A percentile compares a stretch with the other conserved stretches of the same genome.
These are phyloP conservation scores for Drymonia ruficornis DNA, from an alignment of 2,888 invertebrate species.

Conservation along the genomic window DNA sequence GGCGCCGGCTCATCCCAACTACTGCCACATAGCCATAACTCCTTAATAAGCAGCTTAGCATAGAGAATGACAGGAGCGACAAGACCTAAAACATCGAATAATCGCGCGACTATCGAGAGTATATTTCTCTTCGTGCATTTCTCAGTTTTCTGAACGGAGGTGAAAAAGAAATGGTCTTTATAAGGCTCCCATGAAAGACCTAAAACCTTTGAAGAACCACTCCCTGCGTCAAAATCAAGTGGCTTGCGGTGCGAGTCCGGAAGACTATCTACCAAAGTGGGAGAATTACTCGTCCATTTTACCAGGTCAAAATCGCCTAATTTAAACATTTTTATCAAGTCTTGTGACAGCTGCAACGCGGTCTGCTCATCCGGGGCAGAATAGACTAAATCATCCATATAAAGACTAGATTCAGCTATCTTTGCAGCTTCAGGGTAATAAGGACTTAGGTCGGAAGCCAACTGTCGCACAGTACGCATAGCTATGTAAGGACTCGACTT, in stretches of 20 bases:
- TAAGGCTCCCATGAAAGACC: too few species aligned
- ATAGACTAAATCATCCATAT: constrained; percentile 17
- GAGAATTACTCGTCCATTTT: constrained; percentile 17
- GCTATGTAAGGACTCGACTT: constrained; percentile 19
- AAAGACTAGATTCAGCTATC: background rate
- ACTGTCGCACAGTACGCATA: constrained; percentile 16
- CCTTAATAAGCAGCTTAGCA: constrained; percentile 23
- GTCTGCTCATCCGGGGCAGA: background rate
- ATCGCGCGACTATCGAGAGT: constrained; percentile 18
- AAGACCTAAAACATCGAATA: constrained; percentile 22
- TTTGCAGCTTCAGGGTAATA: constrained; percentile 2
- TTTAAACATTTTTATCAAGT: constrained; percentile 20
- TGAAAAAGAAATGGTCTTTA: constrained; percentile 5
- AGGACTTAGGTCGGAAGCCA: constrained; percentile 6
- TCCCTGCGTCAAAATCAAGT: too few species aligned
- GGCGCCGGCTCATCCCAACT: too few species aligned
- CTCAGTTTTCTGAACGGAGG: background rate
- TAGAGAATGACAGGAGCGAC: constrained; percentile 19
- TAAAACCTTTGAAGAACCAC: too few species aligned
- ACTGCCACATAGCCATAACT: constrained; percentile 6
- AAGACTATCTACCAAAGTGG: constrained; percentile 5
- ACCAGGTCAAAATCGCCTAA: constrained; percentile 16
- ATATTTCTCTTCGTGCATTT: constrained; percentile 19
- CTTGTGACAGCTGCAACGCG: background rate
- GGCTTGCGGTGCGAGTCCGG: background rate